phyloP scores from a whole-genome alignment of 2,797 vertebrate genomes.

The Silurus aristotelis region DNA sequence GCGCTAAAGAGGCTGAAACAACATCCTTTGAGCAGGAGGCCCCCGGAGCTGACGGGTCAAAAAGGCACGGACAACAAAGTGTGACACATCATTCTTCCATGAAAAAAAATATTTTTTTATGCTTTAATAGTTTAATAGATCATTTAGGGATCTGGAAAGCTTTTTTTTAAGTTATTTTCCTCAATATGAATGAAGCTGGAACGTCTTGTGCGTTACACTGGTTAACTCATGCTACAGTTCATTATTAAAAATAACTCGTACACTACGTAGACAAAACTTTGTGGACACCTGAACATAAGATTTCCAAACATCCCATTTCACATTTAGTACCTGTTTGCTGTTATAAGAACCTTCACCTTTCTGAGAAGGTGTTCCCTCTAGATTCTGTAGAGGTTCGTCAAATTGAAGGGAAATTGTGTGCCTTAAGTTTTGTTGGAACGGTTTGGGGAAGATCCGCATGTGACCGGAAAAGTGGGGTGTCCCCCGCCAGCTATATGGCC shows the following conservation, averaged over 20 bases:
- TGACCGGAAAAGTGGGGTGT: no score
- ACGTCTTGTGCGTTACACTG: not conserved
- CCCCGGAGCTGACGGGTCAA: slow-evolving; percentile 58
- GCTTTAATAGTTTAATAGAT: not conserved
- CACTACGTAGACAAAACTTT: no score
- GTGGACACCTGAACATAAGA: no score
- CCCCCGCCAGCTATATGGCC: no score
- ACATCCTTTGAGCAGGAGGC: slow-evolving; percentile 63
- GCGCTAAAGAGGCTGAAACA: slow-evolving; percentile 66
- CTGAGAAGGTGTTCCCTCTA: no score
- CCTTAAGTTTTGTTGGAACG: no score
- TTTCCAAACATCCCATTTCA: no score
- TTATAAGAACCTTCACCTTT: no score
- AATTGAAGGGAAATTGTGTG: no score
- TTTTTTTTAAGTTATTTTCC: slow-evolving; percentile 33
- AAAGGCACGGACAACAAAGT: slow-evolving; percentile 45
- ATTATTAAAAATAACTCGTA: not conserved
- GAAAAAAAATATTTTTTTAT: not conserved
- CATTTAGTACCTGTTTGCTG: no score
- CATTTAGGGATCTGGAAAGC: not conserved
- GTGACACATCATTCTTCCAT: not conserved
- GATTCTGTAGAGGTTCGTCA: no score
- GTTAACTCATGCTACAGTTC: not conserved
- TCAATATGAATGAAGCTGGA: not conserved
- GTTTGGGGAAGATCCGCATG: no score